These are phyloP conservation scores for Etheostoma cragini DNA, from an alignment of 2,113 vertebrate genomes.

Conservation along the genomic window DNA sequence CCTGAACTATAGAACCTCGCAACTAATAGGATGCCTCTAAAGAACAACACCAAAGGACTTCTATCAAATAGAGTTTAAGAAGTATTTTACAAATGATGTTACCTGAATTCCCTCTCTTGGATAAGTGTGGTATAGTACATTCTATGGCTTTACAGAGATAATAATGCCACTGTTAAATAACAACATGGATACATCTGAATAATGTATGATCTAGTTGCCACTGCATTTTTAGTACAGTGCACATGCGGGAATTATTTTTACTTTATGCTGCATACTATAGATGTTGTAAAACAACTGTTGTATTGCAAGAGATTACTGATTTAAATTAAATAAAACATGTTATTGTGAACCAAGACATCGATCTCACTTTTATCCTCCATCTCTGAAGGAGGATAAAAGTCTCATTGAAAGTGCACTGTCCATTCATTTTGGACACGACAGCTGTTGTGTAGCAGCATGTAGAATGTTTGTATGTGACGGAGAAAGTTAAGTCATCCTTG, in stretches of 20 bases:
- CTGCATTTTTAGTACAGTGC: not conserved
- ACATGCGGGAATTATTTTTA: not conserved
- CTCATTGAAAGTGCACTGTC: not conserved
- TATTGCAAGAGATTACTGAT: not conserved
- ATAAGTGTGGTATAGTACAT: not conserved
- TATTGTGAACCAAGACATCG: not conserved
- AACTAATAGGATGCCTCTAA: not conserved
- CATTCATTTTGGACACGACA: slow-evolving; percentile 12
- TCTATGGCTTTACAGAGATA: not conserved
- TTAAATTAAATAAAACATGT: not conserved
- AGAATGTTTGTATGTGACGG: not conserved
- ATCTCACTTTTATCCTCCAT: not conserved
- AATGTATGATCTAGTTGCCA: not conserved
- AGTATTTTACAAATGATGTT: slow-evolving; percentile 5
- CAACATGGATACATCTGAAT: not conserved
- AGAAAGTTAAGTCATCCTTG: not conserved
- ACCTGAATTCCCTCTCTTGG: not conserved
- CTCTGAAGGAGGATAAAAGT: not conserved
- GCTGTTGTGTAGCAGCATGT: not conserved
- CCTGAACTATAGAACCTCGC: slow-evolving; percentile 22
- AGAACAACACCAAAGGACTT: slow-evolving; percentile 23
- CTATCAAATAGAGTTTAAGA: not conserved
- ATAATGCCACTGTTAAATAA: not conserved
- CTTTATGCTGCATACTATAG: slow-evolving; percentile 1
- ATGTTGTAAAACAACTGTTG: not conserved